Evolutionary conservation across 2,113 vertebrate species (phyloP).

Genomic region (Orycteropus afer): DNA sequence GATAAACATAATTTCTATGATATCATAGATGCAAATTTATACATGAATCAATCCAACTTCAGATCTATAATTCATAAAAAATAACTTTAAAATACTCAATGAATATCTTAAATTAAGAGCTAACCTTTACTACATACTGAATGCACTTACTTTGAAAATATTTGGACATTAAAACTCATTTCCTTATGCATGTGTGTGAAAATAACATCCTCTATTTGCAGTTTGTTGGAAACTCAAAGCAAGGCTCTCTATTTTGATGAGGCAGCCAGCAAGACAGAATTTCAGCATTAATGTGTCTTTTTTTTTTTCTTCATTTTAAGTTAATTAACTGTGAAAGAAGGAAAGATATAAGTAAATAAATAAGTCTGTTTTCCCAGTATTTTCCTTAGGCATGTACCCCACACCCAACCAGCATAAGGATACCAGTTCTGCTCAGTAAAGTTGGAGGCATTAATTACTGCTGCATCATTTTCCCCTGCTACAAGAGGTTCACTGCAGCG

Average conservation of each 20-base stretch:
- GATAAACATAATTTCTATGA: not conserved
- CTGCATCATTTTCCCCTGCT: constrained; percentile 50
- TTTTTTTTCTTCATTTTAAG: constrained; percentile 71
- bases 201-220: constrained; percentile 60
- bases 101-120: not conserved
- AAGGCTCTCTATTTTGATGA: constrained; percentile 54
- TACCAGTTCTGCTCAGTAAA: constrained; percentile 71
- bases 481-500: constrained; percentile 58
- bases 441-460: constrained; percentile 77
- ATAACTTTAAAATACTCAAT: not conserved
- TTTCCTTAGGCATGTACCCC: constrained; percentile 63
- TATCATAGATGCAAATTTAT: not conserved
- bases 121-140: not conserved
- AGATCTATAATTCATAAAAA: not conserved
- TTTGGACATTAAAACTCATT: constrained; percentile 60
- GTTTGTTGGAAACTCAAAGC: constrained; percentile 58
- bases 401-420: constrained; percentile 51
- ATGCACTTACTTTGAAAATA: constrained; percentile 67
- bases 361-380: constrained; percentile 65
- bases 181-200: constrained; percentile 27
- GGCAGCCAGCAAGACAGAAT: constrained; percentile 71
- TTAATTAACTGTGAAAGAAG: constrained; percentile 72
- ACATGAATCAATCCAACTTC: not conserved
- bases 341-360: constrained; percentile 56
- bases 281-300: constrained; percentile 67